These are phyloP conservation scores for Maniola hyperantus DNA, from an alignment of 2,888 invertebrate species.

Conservation along the genomic window DNA sequence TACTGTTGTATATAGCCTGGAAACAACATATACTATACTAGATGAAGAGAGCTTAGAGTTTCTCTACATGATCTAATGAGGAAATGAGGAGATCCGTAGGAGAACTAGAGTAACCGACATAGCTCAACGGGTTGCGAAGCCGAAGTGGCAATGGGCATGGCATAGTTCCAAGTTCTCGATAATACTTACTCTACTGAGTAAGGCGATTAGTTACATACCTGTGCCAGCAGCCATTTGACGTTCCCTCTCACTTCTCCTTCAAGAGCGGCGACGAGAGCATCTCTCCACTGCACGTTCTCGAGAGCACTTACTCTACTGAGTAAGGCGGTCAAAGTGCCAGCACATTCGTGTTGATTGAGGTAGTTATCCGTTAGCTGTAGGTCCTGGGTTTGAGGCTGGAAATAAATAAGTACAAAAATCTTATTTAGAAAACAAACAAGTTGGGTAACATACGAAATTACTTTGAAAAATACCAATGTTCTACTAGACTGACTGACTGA, in stretches of 20 bases:
- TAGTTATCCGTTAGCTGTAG: slow-evolving; percentile 49
- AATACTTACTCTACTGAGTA: neutral
- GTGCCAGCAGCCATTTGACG: slow-evolving; percentile 55
- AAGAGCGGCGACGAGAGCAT: slow-evolving; percentile 38
- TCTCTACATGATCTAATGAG: too few species aligned
- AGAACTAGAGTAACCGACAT: too few species aligned
- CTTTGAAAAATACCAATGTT: too few species aligned
- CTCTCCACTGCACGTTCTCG: slow-evolving; percentile 45
- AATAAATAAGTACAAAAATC: neutral
- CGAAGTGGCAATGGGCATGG: too few species aligned
- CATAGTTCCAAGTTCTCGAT: too few species aligned
- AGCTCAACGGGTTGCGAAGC: too few species aligned
- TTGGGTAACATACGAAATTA: too few species aligned
- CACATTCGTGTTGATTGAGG: slow-evolving; percentile 55
- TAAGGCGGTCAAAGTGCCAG: slow-evolving; percentile 50
- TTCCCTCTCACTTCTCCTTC: slow-evolving; percentile 36
- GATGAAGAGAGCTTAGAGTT: too few species aligned
- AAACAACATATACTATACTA: slow-evolving; percentile 2
- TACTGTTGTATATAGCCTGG: slow-evolving; percentile 61
- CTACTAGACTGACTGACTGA: too few species aligned
- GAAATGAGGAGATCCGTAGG: too few species aligned
- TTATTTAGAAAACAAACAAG: neutral
- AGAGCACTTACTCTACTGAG: slow-evolving; percentile 47
- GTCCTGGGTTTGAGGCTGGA: slow-evolving; percentile 52
- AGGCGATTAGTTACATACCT: slow-evolving; percentile 46